A percentile compares a stretch with the other conserved stretches of the same genome.
Conservation (phyloP, 2,888 invertebrate genomes). For the Cylindroiulus punctatus region DNA sequence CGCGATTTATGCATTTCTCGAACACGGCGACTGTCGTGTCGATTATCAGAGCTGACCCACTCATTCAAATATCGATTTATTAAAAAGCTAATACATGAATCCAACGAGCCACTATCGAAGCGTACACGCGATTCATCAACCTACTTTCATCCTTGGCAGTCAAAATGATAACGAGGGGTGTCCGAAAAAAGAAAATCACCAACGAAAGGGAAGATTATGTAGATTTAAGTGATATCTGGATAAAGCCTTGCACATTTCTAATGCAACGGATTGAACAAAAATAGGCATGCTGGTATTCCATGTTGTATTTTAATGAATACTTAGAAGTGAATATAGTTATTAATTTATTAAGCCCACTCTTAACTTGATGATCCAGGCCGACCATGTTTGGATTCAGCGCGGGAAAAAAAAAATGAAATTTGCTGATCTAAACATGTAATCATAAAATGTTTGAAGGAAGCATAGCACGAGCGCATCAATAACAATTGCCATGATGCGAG, state of each 20-base stretch:
- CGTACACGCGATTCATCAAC: not conserved
- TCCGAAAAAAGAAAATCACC: not conserved
- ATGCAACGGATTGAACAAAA: not conserved
- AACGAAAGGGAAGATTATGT: not conserved
- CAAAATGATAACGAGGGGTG: not conserved
- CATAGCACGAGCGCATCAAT: too few species aligned
- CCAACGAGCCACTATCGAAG: not conserved
- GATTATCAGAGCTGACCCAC: conserved; percentile 41
- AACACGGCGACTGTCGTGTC: conserved; percentile 1
- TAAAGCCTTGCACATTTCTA: too few species aligned
- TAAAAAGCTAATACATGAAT: conserved; percentile 25
- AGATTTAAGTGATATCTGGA: not conserved
- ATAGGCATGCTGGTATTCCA: not conserved
- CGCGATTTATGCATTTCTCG: conserved; percentile 9
- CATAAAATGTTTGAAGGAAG: too few species aligned
- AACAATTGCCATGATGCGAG: too few species aligned
- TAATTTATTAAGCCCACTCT: too few species aligned
- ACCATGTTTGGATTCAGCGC: too few species aligned
- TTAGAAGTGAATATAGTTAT: too few species aligned
- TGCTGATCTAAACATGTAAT: too few species aligned
- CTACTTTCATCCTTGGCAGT: not conserved
- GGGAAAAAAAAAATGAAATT: too few species aligned
- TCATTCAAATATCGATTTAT: conserved; percentile 45
- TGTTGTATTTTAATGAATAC: too few species aligned
- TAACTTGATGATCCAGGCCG: too few species aligned